These are phyloP conservation scores for Cichlasoma orientale DNA, from an alignment of 2,797 vertebrate species.

Conservation along the genomic window DNA sequence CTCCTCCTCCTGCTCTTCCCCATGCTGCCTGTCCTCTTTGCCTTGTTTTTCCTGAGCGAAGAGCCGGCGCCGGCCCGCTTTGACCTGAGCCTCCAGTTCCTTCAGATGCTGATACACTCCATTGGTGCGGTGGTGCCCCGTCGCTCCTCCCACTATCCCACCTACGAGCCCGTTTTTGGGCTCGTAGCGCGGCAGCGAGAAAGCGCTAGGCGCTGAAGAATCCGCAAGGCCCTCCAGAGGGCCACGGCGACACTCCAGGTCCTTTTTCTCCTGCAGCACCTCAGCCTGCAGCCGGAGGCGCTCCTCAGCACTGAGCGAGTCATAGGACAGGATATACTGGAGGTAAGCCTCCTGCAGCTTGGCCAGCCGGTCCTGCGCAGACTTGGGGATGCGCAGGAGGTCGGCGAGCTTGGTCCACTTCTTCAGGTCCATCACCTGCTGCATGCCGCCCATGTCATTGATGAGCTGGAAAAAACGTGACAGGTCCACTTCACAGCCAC, in stretches of 20 bases:
- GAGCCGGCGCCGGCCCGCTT: constrained; percentile 93
- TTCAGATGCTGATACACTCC: constrained; percentile 91
- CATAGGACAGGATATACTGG: constrained; percentile 98
- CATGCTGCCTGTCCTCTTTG: constrained; percentile 86
- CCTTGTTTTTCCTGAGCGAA: constrained; percentile 98
- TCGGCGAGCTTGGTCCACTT: constrained; percentile 99
- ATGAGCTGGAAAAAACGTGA: constrained; percentile 98
- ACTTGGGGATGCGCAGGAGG: constrained; percentile 95
- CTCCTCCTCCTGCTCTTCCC: constrained; percentile 83
- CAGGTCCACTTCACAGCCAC: constrained; percentile 98
- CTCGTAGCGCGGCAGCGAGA: constrained; percentile 93
- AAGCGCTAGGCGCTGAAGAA: constrained; percentile 82
- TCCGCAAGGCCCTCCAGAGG: constrained; percentile 94
- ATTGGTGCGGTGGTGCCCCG: constrained; percentile 79
- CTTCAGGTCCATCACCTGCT: constrained; percentile 99
- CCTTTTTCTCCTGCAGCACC: constrained; percentile 95
- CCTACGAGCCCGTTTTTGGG: constrained; percentile 91
- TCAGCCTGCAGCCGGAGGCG: constrained; percentile 90
- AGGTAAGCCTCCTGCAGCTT: constrained; percentile 99
- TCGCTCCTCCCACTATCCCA: constrained; percentile 67
- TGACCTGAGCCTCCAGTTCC: constrained; percentile 90
- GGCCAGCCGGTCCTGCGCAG: constrained; percentile 97
- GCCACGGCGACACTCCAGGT: constrained; percentile 90
- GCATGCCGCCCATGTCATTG: constrained; percentile 99
- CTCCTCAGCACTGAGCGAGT: constrained; percentile 91